phyloP scores from a whole-genome alignment of 2,113 vertebrate species.

The Clarias macrocephalus region DNA sequence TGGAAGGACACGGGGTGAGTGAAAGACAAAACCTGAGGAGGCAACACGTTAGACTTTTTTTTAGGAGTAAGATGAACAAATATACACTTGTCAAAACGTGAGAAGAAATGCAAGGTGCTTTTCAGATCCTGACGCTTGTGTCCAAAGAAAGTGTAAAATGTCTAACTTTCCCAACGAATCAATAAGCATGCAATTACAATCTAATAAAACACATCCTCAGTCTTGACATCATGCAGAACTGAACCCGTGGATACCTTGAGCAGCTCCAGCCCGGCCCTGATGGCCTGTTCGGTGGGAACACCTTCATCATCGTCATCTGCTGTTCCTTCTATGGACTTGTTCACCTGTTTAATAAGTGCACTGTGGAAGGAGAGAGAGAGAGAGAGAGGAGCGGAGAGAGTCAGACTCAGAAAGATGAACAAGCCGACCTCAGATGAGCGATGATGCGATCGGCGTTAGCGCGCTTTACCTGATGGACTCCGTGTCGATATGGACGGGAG shows the following conservation, averaged over 20 bases:
- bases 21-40: slow-evolving; percentile 91
- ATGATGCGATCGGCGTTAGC: not conserved
- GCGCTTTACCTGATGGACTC: slow-evolving; percentile 91
- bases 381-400: not conserved
- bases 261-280: slow-evolving; percentile 85
- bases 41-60: not conserved
- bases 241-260: slow-evolving; percentile 73
- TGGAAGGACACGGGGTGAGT: slow-evolving; percentile 97
- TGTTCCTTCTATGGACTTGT: slow-evolving; percentile 87
- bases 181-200: not conserved
- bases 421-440: not conserved
- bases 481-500: slow-evolving; percentile 97
- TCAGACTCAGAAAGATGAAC: too few species aligned
- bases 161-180: not conserved
- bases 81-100: not conserved
- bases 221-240: not conserved
- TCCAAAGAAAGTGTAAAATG: not conserved
- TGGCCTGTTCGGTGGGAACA: slow-evolving; percentile 84
- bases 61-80: not conserved
- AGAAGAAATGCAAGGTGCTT: not conserved
- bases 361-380: slow-evolving; percentile 57
- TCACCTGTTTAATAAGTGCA: slow-evolving; percentile 87
- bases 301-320: slow-evolving; percentile 89
- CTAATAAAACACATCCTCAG: not conserved
- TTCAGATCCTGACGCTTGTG: not conserved